These are phyloP conservation scores for Berghia stephanieae DNA, from an alignment of 1,140 invertebrate species.

Conservation along the genomic window DNA sequence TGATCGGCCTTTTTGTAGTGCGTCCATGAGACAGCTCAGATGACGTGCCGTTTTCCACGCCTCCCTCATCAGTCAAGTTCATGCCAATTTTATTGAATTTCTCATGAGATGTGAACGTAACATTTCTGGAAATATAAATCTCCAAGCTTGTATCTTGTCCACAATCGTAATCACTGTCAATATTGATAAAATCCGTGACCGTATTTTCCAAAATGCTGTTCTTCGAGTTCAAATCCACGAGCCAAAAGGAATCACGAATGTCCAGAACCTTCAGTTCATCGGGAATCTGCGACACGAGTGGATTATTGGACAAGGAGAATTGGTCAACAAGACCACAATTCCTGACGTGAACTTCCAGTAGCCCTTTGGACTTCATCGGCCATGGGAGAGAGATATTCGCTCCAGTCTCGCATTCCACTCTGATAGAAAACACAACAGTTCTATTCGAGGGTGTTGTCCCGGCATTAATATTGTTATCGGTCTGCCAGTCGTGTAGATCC, in stretches of 20 bases:
- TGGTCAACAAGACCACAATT: slow-evolving; percentile 29
- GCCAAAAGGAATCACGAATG: slow-evolving; percentile 28
- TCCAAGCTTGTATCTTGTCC: slow-evolving; percentile 34
- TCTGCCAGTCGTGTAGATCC: background rate
- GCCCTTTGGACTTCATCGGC: slow-evolving; percentile 28
- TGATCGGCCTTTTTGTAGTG: background rate
- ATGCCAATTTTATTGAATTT: background rate
- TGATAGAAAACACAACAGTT: background rate
- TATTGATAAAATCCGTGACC: background rate
- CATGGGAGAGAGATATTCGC: slow-evolving; percentile 32
- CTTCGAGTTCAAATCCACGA: background rate
- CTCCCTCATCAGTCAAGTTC: background rate
- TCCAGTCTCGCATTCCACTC: background rate
- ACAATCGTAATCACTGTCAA: slow-evolving; percentile 42
- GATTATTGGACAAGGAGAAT: slow-evolving; percentile 30
- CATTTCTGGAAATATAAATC: slow-evolving; percentile 28
- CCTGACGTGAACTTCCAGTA: slow-evolving; percentile 18
- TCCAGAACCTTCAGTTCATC: slow-evolving; percentile 40
- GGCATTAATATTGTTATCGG: background rate
- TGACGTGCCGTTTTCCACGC: background rate
- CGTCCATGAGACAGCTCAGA: background rate
- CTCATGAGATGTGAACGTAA: too few relatives aligned
- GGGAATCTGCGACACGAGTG: background rate
- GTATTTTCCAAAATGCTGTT: slow-evolving; percentile 8
- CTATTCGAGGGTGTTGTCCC: background rate